These are phyloP conservation scores for Patella caerulea DNA, from an alignment of 2,888 invertebrate genomes.

Conservation along the genomic window DNA sequence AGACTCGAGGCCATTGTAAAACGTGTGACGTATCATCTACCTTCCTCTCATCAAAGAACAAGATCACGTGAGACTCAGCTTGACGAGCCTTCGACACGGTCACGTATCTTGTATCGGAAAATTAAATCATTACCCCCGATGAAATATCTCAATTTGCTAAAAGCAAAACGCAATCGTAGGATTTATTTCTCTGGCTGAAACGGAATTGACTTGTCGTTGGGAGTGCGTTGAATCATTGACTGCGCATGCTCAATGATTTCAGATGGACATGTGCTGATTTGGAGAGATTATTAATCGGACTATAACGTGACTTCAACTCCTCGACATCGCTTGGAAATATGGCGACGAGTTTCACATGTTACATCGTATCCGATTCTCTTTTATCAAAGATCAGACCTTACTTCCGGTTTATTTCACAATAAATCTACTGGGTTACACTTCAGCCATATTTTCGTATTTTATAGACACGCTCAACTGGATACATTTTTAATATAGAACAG, in stretches of 20 bases:
- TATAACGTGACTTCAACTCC: slow-evolving; percentile 5
- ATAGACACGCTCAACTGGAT: no score
- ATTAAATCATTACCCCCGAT: slow-evolving; percentile 7
- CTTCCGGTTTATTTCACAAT: no score
- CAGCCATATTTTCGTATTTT: no score
- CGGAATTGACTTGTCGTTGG: slow-evolving; percentile 5
- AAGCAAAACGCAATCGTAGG: slow-evolving; percentile 6
- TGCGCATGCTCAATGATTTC: slow-evolving; percentile 6
- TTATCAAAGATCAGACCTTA: no score
- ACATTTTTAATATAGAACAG: no score
- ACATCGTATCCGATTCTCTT: no score
- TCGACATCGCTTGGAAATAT: background rate
- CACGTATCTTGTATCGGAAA: slow-evolving; percentile 4
- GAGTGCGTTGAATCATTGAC: background rate
- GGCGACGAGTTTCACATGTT: no score
- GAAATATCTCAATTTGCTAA: slow-evolving; percentile 7
- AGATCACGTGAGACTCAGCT: background rate
- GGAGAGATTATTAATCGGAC: background rate
- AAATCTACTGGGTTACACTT: no score
- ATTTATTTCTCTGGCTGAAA: slow-evolving; percentile 5
- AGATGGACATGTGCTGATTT: slow-evolving; percentile 5
- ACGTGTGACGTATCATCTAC: slow-evolving; percentile 5
- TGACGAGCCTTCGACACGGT: background rate
- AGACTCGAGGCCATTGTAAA: slow-evolving; percentile 4
- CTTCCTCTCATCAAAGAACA: slow-evolving; percentile 6